These are phyloP conservation scores for Tetrao urogallus DNA, from an alignment of 2,113 vertebrate species.

Conservation along the genomic window DNA sequence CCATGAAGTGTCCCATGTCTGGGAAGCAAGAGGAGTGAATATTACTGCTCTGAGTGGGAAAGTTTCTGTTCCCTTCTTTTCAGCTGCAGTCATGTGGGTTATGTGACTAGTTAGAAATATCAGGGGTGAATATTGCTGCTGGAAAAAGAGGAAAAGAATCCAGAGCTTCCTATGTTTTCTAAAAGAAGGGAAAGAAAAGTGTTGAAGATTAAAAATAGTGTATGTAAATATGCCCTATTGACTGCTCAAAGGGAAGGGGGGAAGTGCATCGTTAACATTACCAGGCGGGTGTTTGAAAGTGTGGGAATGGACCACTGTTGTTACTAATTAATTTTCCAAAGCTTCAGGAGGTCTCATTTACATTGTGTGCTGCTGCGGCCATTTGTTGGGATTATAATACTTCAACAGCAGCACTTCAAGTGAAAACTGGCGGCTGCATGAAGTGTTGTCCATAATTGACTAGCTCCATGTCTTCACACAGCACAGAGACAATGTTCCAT, in stretches of 20 bases:
- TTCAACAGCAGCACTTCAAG: conserved; percentile 75
- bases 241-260: conserved; percentile 42
- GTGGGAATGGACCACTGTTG: conserved; percentile 76
- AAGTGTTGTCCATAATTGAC: conserved; percentile 80
- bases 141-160: not conserved
- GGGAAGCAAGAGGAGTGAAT: not conserved
- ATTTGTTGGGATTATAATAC: conserved; percentile 77
- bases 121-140: not conserved
- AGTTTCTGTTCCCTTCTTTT: not conserved
- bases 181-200: not conserved
- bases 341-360: conserved; percentile 78
- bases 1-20: accelerated
- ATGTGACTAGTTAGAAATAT: conserved; percentile 10
- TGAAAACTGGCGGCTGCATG: conserved; percentile 71
- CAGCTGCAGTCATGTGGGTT: not conserved
- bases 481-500: conserved; percentile 80
- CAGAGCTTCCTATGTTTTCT: conserved; percentile 1
- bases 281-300: conserved; percentile 69
- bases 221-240: conserved; percentile 69
- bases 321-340: conserved; percentile 77
- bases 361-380: conserved; percentile 67
- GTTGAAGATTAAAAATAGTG: conserved; percentile 61
- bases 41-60: not conserved
- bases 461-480: conserved; percentile 78
- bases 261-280: conserved; percentile 58